Base-by-base conservation (phyloP, 1,140 invertebrate species). In the Dinothrombium tinctorium region DNA sequence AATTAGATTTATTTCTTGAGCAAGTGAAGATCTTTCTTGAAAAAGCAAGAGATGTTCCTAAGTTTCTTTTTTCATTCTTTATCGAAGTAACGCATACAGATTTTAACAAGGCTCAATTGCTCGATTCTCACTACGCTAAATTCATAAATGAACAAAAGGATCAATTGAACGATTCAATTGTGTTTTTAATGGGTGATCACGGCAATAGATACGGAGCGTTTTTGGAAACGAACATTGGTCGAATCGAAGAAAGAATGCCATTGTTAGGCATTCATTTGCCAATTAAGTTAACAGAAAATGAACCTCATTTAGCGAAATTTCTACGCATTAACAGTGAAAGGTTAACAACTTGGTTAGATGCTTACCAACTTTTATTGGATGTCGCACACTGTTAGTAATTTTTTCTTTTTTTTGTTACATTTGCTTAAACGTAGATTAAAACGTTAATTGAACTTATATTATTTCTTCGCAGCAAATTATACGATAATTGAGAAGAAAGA, bases 171-270 rank as follows among this genome's bases (percentile, higher is more conserved):
- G 24, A 47, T 39, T 28, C 46, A 9, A 33, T 47, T 15, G 15
- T 47, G 1, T 33, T 47, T 14, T 25, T 47, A 2, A 41, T 44
- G 38, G 45, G 45, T 17, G 45, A 46, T 40, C 47, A 42, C 20
- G 42, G 41, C 7, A 40, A 40, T 37, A 26, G 45, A 11, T 46
- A 39, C 28, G 45, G 45, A 15, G 12, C 54, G 9, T 44, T 52
- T 20, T 44, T 55, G 35, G 35, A 44, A 22, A 51, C 46, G 11
- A 45, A 41, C 28, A 36, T 41, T 36, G 54, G 54, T 7, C 37
- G 53, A 45, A 50, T 56, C n/a, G 54, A 56, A 36, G 53, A 52
- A 36, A 28, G 55, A 24, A 55, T 54, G 54, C 53, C 54, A 15
- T 39, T 56, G 20, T 46, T 54, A 28, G 41, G 38, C 3, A 49